Evolutionary conservation across 2,113 vertebrate genomes (phyloP), one percentile per base, ranked within the genome.

Genomic region (Vulpes ferrilata): DNA sequence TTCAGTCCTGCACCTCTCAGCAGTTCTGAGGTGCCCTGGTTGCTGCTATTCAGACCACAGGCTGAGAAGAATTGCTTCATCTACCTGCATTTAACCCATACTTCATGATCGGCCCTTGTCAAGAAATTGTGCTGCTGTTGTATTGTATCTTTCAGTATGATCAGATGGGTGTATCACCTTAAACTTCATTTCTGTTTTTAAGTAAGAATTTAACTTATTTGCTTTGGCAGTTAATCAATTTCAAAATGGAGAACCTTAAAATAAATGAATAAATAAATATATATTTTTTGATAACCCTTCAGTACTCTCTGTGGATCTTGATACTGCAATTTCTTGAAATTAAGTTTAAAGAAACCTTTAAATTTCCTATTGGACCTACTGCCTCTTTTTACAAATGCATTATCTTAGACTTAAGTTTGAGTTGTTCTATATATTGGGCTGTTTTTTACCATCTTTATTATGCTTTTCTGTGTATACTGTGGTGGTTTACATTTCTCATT

Each of bases 201-300:
- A 59, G 73, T 67, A 35, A 62, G 76, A 96, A 94, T 51, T 74
- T 92, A 88, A 59, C 48, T 93, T 96, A 84, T 86, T 96, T 97
- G 19, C 57, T 60, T 67, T 35, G 82, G 74, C 32, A 43, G 88
- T 94, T 94, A 96, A 88, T 96, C 84, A 95, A 80, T 59, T 22
- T 57, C 30, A 53, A 35, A 92, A 97, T 85, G 81, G 67, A 60
- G 93, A 71, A 76, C n/a, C 83, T 86, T 67, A 90, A 87, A 94
- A 89, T 73, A 43, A 38, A 3, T 11, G 23, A 74, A 76, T 17
- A 76, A 43, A 76, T 51, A 19, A 17, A 78, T 78, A 48, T 76
- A 25, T 5, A 86, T 27, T 90, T 30, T 43, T 80, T 91, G 35
- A 64, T 13, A 96, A 8, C 64, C 81, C 85, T 93, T 93, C 82